Conservation (phyloP, 2,797 vertebrate genomes). For the Tragelaphus eurycerus region DNA sequence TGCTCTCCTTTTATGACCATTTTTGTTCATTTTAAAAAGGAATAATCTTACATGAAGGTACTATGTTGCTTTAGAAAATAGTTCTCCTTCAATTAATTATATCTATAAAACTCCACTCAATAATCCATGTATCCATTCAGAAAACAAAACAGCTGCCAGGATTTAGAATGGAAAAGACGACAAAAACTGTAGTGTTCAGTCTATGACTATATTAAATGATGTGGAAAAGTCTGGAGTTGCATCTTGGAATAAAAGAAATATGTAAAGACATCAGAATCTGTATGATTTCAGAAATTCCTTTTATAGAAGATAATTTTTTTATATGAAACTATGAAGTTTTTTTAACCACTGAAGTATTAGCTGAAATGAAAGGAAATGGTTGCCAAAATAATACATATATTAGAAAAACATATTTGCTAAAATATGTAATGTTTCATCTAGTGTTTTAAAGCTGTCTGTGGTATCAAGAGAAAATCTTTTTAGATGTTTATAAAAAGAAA, state of each 20-base stretch:
- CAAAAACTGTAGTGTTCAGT: neutral
- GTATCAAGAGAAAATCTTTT: neutral
- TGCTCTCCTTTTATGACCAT: neutral
- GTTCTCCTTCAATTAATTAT: conserved; percentile 6
- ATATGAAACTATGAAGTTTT: neutral
- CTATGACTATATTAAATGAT: neutral
- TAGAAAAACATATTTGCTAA: conserved; percentile 37
- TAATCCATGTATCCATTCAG: neutral
- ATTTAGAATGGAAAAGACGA: conserved; percentile 25
- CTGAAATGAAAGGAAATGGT: conserved; percentile 19
- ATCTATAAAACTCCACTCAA: conserved; percentile 13
- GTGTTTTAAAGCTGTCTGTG: conserved; percentile 27
- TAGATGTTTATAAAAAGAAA: conserved; percentile 46
- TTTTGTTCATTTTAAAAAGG: conserved; percentile 34
- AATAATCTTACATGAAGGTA: neutral
- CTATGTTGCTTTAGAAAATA: conserved; percentile 30
- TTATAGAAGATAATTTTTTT: conserved; percentile 17
- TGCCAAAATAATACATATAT: conserved; percentile 28
- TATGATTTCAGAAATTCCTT: neutral
- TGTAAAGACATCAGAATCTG: neutral
- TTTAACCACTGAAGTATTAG: conserved; percentile 22
- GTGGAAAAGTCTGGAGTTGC: neutral
- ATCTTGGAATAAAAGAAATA: neutral
- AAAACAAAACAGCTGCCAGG: conserved; percentile 20
- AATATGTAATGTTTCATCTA: conserved; percentile 21